Evolutionary conservation across 2,113 vertebrate species (phyloP), one percentile per base, ranked within the genome.

Genomic region (Siniperca chuatsi): DNA sequence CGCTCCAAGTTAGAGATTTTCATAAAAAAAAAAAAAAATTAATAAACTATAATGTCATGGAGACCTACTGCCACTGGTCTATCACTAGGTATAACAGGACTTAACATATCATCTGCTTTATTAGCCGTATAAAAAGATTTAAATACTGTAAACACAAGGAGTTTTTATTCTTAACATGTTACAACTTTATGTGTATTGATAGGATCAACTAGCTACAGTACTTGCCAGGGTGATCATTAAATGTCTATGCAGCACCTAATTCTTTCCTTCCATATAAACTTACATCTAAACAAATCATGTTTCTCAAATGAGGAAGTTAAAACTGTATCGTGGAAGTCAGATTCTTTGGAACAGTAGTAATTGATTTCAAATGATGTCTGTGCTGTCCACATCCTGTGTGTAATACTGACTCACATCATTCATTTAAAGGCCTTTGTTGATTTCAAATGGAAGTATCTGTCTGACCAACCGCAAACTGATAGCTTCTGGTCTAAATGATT

Each of bases 361-460:
- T 29, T 66, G 29, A 42, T 54, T 60, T 44, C 1, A 33, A 42
- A 23, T 25, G 21, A 12, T 52, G 46, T 69, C 50, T 70, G 75
- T 29, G 6, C 42, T 83, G 42, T 65, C 54, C 64, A 84, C 77
- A 83, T 75, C 87, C 74, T 65, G 44, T 42, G 44, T 64, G 42
- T 58, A 21, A 71, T 21, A 29, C 75, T 82, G 75, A 85, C 68
- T 85, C 75, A 81, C 33, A 50, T 52, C 29, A 37, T 33, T 1
- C 35, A 4, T n/a, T 23, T 46, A 33, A 1, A 58, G 62, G 35
- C 62, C 54, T 68, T 37, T 55, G 35, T 42, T 68, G 35, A 37
- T 52, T 52, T 67, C 29, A 12, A 64, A 64, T 29, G 44, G 25
- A 68, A 58, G 62, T 71, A 1, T 61, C 66, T 62, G 16, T 42